These are phyloP conservation scores for Bovichtus variegatus DNA, from an alignment of 2,797 vertebrate genomes.

Conservation along the genomic window DNA sequence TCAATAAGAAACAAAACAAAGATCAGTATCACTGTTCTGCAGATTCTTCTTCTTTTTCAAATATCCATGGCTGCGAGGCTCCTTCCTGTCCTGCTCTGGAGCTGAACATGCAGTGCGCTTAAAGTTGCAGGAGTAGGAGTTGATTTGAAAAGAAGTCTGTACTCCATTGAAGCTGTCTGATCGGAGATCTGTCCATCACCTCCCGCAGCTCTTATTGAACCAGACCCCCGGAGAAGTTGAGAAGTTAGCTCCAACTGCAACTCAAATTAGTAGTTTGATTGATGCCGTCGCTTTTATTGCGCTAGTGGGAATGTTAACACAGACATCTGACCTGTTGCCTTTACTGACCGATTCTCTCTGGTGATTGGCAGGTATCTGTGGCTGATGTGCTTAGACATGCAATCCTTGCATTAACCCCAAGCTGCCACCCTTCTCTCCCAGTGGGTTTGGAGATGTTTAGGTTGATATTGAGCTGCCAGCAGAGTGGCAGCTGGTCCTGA, in stretches of 20 bases:
- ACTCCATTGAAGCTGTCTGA: slow-evolving; percentile 42
- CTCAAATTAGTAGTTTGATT: slow-evolving; percentile 53
- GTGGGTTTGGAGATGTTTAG: slow-evolving; percentile 61
- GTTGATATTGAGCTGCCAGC: slow-evolving; percentile 70
- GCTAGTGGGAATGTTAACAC: slow-evolving; percentile 51
- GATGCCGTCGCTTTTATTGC: slow-evolving; percentile 57
- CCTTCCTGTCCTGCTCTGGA: slow-evolving; percentile 22
- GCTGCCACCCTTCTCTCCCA: slow-evolving; percentile 16
- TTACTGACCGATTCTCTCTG: slow-evolving; percentile 23
- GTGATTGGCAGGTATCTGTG: slow-evolving; percentile 73
- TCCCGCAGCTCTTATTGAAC: slow-evolving; percentile 46
- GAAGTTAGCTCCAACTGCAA: slow-evolving; percentile 38
- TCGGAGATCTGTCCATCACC: slow-evolving; percentile 59
- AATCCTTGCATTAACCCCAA: slow-evolving; percentile 51
- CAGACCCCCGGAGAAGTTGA: slow-evolving; percentile 37
- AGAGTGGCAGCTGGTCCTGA: slow-evolving; percentile 64
- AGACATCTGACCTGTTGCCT: slow-evolving; percentile 60
- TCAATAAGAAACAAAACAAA: slow-evolving; percentile 30
- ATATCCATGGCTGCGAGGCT: slow-evolving; percentile 24
- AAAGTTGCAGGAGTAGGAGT: not conserved
- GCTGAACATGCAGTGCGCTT: slow-evolving; percentile 14
- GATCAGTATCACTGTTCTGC: slow-evolving; percentile 22
- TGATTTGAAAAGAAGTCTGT: slow-evolving; percentile 35
- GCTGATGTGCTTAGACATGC: slow-evolving; percentile 68
- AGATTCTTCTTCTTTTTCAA: slow-evolving; percentile 7